Evolutionary conservation across 2,888 invertebrate genomes (phyloP), one percentile per base, ranked within the genome.

Genomic region (Tuta absoluta): DNA sequence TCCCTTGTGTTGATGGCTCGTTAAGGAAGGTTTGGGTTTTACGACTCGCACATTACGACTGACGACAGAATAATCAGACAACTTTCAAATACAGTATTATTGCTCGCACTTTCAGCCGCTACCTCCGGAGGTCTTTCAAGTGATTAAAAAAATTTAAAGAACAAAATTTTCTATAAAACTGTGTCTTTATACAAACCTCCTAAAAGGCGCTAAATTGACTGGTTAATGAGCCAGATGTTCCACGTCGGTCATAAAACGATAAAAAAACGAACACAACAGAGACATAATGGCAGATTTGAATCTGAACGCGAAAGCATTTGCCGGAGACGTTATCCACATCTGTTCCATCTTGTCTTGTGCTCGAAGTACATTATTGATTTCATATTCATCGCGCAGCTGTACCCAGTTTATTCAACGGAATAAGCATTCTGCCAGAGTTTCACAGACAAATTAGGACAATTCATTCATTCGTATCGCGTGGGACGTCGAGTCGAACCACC

Each of bases 361-460:
- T n/a, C 21, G 14, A 8, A 49, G 37, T 53, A 17, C 51, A 62
- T 53, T 53, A 62, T 62, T 62, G 62, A 62, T 62, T 62, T 23
- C 62, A 62, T 62, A 62, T 62, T 62, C 62, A 62, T 62, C 62
- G 62, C 38, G 14, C 56, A 59, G 59, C 38, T 59, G 59, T 59
- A 38, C 19, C 59, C 23, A 23, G 41, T 21, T 59, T 59, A 59
- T 59, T 59, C 59, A 38, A 19, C 2, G 21, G 38, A n/a, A 21
- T 41, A n/a, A 19, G 21, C 12, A 23, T 59, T n/a, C 23, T 21
- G 11, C 17, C 33, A 57, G 17, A 33, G 12, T 57, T 57, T 56
- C 14, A 12, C 56, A 7, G 28, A 51, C n/a, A 45, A n/a, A 45
- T 17, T 28, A 56, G 24, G 14, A 14, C 0, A 56, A 56, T 7